Evolutionary conservation across 2,113 vertebrate species (phyloP).

Genomic region (Melospiza georgiana): DNA sequence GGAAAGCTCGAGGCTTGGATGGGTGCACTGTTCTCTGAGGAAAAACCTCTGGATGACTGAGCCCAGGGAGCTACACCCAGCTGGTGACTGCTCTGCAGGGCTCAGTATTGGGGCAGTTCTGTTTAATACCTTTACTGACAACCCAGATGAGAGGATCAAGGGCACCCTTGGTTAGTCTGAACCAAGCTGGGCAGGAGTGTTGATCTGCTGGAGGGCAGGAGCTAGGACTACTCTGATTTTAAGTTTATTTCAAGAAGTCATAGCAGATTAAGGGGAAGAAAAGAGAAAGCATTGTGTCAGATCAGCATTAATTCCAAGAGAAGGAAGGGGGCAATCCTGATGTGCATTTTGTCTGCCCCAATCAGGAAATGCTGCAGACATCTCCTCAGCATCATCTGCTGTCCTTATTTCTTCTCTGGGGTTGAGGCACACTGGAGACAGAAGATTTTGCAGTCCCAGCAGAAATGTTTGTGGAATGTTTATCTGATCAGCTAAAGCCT

Average conservation of each 20-base stretch:
- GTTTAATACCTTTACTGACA: not conserved
- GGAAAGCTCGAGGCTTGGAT: not conserved
- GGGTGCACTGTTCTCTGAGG: not conserved
- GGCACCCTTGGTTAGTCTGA: not conserved
- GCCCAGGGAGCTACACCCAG: no score
- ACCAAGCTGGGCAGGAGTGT: not conserved
- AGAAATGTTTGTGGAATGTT: slow-evolving; percentile 56
- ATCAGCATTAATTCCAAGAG: not conserved
- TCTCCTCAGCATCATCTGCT: slow-evolving; percentile 53
- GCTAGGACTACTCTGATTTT: not conserved
- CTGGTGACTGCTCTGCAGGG: not conserved
- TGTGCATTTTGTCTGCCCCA: not conserved
- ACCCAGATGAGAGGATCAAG: no score
- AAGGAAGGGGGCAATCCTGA: not conserved
- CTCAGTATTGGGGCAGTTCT: not conserved
- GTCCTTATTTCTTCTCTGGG: slow-evolving; percentile 7
- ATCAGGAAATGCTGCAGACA: slow-evolving; percentile 57
- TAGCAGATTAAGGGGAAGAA: not conserved
- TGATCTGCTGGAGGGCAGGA: not conserved
- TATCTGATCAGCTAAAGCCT: slow-evolving; percentile 54
- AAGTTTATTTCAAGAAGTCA: not conserved
- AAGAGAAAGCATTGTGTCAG: not conserved
- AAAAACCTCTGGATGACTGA: not conserved
- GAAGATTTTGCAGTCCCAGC: slow-evolving; percentile 55
- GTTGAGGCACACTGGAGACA: not conserved